phyloP scores from a whole-genome alignment of 2,113 vertebrate genomes.

The Mola mola region DNA sequence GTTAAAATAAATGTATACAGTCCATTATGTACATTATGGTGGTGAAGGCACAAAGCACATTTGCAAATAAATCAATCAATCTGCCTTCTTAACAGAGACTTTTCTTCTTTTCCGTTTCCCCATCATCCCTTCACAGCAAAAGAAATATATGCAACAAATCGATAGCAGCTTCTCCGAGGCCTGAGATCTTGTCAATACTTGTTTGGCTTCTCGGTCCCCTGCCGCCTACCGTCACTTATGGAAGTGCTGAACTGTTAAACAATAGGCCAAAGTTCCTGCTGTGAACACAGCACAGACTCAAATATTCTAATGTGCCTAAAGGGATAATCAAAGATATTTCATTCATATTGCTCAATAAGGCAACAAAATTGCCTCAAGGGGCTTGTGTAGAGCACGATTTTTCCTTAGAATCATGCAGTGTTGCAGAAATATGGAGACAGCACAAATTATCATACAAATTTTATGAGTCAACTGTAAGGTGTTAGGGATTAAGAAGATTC shows the following conservation, averaged over 20 bases:
- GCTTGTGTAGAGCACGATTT: too few relatives aligned
- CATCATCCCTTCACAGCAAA: slow-evolving; percentile 10
- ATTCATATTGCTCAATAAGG: neutral
- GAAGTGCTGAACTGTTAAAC: slow-evolving; percentile 34
- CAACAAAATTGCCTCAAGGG: too few relatives aligned
- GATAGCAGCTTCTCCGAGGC: slow-evolving; percentile 23
- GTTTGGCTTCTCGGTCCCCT: slow-evolving; percentile 18
- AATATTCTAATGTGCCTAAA: slow-evolving; percentile 10
- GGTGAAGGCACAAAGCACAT: too few relatives aligned
- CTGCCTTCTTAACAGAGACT: too few relatives aligned
- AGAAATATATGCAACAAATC: slow-evolving; percentile 43
- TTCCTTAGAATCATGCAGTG: too few relatives aligned
- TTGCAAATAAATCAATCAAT: too few relatives aligned
- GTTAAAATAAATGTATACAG: too few relatives aligned
- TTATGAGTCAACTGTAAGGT: too few relatives aligned
- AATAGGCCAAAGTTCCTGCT: slow-evolving; percentile 25
- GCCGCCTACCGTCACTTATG: slow-evolving; percentile 20
- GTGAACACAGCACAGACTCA: slow-evolving; percentile 7
- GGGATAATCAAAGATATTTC: neutral
- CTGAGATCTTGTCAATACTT: slow-evolving; percentile 47
- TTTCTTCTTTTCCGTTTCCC: neutral
- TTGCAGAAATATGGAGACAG: too few relatives aligned
- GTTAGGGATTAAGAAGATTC: too few relatives aligned
- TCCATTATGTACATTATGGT: too few relatives aligned
- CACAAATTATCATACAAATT: too few relatives aligned